Evolutionary conservation across 1,140 invertebrate genomes (phyloP).

Genomic region (Hylaeus volcanicus): DNA sequence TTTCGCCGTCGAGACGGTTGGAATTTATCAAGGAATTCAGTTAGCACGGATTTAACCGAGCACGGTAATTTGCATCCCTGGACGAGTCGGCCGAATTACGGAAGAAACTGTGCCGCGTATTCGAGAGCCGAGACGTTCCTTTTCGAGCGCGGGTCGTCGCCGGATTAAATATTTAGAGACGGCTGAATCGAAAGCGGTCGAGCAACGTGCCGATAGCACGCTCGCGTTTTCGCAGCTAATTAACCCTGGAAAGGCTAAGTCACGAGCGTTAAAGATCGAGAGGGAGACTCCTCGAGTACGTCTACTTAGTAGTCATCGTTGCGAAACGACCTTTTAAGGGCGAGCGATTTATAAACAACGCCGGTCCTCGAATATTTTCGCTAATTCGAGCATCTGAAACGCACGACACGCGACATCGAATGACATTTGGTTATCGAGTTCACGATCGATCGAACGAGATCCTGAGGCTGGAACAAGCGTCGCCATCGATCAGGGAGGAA

Average conservation of each 20-base stretch:
- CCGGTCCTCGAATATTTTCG: no score
- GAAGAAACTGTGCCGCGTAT: background rate
- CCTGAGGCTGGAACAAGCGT: background rate
- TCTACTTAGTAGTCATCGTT: no score
- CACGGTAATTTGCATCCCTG: conserved; percentile 17
- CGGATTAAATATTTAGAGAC: conserved; percentile 18
- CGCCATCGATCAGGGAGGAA: conserved; percentile 12
- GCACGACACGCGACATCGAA: no score
- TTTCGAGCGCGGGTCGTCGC: background rate
- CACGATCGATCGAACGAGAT: background rate
- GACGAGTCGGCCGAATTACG: background rate
- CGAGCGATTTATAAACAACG: no score
- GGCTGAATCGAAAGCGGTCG: background rate
- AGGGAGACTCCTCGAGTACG: no score
- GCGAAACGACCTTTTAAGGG: no score
- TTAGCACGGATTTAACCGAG: conserved; percentile 27
- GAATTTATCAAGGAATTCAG: conserved; percentile 30
- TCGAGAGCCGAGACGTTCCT: background rate
- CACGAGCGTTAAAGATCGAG: no score
- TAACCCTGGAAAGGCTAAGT: no score
- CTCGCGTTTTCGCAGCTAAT: no score
- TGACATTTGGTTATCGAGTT: background rate
- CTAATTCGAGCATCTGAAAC: no score
- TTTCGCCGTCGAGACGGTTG: background rate
- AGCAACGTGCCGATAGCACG: no score